Conservation (phyloP, 2,888 invertebrate species). For the Parascotia fuliginaria region DNA sequence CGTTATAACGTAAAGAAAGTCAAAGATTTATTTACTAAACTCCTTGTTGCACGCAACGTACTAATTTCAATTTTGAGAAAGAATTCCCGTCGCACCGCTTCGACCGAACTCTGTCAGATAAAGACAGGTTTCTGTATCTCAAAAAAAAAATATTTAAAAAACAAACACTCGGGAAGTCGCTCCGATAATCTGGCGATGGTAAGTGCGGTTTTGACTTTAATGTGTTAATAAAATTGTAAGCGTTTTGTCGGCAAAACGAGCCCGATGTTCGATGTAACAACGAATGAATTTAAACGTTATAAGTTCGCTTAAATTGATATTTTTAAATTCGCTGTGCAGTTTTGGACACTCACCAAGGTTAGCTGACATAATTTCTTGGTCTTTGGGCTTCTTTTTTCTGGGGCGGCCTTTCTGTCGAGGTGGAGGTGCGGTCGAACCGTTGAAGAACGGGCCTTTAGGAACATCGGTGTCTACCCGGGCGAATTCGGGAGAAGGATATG, state of each 20-base stretch:
- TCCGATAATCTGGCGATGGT: constrained; percentile 79
- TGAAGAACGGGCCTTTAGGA: constrained; percentile 85
- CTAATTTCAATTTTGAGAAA: constrained; percentile 68
- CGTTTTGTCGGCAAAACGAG: constrained; percentile 77
- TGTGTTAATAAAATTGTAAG: constrained; percentile 84
- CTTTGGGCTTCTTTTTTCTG: constrained; percentile 96
- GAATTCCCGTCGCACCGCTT: constrained; percentile 61
- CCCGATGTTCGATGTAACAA: constrained; percentile 59
- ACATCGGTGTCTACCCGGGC: constrained; percentile 79
- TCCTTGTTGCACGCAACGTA: constrained; percentile 54
- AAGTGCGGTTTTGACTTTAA: constrained; percentile 85
- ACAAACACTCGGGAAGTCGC: constrained; percentile 77
- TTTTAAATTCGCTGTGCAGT: constrained; percentile 40
- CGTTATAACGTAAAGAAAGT: constrained; percentile 15
- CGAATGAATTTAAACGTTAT: constrained; percentile 37
- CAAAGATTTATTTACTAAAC: constrained; percentile 40
- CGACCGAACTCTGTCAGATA: constrained; percentile 68
- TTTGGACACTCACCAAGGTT: constrained; percentile 90
- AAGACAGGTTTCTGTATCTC: constrained; percentile 80
- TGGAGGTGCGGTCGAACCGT: constrained; percentile 84
- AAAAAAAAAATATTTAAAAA: constrained; percentile 67
- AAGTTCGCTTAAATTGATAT: constrained; percentile 36
- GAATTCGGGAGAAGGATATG: constrained; percentile 86
- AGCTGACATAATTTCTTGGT: constrained; percentile 93
- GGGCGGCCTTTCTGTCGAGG: constrained; percentile 97